Evolutionary conservation across 2,113 vertebrate species (phyloP).

Genomic region (Bufo gargarizans): DNA sequence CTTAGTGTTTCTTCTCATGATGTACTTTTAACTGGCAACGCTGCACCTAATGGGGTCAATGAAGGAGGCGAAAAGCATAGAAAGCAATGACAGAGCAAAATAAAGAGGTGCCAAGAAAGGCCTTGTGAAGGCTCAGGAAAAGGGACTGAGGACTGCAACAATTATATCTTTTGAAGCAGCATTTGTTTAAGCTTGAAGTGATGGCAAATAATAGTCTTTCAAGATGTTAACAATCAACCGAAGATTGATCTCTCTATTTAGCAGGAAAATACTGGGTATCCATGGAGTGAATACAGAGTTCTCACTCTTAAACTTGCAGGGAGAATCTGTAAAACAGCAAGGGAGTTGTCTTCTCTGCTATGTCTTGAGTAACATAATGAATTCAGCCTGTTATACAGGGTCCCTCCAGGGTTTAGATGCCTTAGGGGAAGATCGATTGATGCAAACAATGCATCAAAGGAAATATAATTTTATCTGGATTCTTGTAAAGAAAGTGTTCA

Average conservation of each 20-base stretch:
- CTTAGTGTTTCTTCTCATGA: slow-evolving; percentile 56
- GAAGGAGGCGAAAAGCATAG: slow-evolving; percentile 77
- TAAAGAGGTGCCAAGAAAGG: slow-evolving; percentile 78
- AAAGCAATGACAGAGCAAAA: slow-evolving; percentile 70
- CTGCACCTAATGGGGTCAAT: slow-evolving; percentile 81
- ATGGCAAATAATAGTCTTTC: slow-evolving; percentile 81
- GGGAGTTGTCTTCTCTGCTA: slow-evolving; percentile 60
- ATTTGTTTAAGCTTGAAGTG: slow-evolving; percentile 87
- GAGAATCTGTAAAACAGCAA: slow-evolving; percentile 69
- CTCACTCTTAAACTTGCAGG: slow-evolving; percentile 66
- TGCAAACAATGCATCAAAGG: background rate
- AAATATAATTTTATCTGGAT: background rate
- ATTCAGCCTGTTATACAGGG: slow-evolving; percentile 13
- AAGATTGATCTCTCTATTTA: slow-evolving; percentile 93
- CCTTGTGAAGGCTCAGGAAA: slow-evolving; percentile 79
- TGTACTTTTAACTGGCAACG: slow-evolving; percentile 74
- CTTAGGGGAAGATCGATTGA: background rate
- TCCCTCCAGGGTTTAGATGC: background rate
- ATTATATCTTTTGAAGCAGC: slow-evolving; percentile 87
- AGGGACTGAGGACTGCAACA: slow-evolving; percentile 78
- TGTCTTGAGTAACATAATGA: background rate
- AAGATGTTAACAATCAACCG: slow-evolving; percentile 77
- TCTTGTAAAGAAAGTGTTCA: background rate
- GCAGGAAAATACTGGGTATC: slow-evolving; percentile 85
- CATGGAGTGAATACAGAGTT: slow-evolving; percentile 97